Base-by-base conservation (phyloP, 2,113 vertebrate genomes). In the Eleginops maclovinus region DNA sequence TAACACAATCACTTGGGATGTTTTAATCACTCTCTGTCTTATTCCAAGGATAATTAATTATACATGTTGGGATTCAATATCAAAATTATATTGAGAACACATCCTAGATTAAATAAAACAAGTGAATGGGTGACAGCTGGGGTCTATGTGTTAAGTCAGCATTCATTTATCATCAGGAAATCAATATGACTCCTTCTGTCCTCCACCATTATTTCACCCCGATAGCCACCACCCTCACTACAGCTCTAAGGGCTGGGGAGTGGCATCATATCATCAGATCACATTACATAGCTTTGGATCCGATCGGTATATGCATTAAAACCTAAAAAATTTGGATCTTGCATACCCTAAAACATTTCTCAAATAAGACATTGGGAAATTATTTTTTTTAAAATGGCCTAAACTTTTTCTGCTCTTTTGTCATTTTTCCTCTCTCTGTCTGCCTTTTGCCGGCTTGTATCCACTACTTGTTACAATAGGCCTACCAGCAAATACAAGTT, bases 111-210 rank as follows among this genome's bases (percentile, higher is more conserved):
- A 50, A 50, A 50, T 3, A 50, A 55, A 62, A 55, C 36, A 65
- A 62, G 22, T 40, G 19, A 8, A 16, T 55, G 64, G 24, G 43
- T 41, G 28, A 49, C 40, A n/a, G 3, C 28, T 21, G n/a, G 2
- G 16, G 44, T 28, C 16, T 66, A 65, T 28, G 53, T 55, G 63
- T 59, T 22, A 58, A 74, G 17, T 47, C 61, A 46, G 40, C 46
- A 55, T 50, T 67, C 12, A 51, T 82, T 80, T 16, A 61, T 58
- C 53, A 62, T 26, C 26, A 62, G 43, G 17, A 28, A 78, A 83
- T 79, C 70, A 55, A 77, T 80, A 21, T 17, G 36, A 75, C 47
- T 55, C 28, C 3, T 28, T 41, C 17, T 6, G 9, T 14, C 26
- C 43, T 17, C 17, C 14, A 56, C 17, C 79, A 60, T 82, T 56